Evolutionary conservation across 2,888 invertebrate genomes (phyloP), one percentile per base, ranked within the genome.

Genomic region (Eristalis pertinax): DNA sequence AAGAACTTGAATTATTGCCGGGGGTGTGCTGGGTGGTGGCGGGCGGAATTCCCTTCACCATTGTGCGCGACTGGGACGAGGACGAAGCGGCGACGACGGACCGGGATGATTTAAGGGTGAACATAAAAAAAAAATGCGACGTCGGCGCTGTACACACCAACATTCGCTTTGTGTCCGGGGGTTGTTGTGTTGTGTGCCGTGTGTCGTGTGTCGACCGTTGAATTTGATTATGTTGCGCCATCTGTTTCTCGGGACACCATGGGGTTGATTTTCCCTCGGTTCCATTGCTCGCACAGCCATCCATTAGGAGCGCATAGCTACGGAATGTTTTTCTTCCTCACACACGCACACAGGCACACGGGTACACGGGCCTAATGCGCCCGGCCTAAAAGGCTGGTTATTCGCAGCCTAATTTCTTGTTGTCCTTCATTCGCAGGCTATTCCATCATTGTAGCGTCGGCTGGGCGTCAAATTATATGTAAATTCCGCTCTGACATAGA

Each of bases 191-290:
- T 19, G 19, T 43, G 43, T 43, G 32, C 32, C 32, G 38, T 50
- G 50, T 50, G 50, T 77, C 70, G 70, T 79, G 67, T 86, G 74
- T 78, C 75, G 50, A 50, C 50, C 50, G 19, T 50, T 80, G 84
- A 72, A 87, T 87, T 87, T 87, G 87, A 87, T 87, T 87, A 87
- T 87, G 87, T 73, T 87, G 79, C 79, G 84, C 87, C 87, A 87
- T 87, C 79, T 84, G 50, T 50, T 50, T 50, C 50, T 50, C 19
- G 8, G 50, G 43, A 76, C 72, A 72, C 75, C 79, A 35, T 67
- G 60, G 70, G 35, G 78, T 69, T 83, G 79, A 67, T 67, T 70
- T 79, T 78, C 43, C 43, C 43, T 43, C 43, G 43, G 77, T 78
- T 78, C 8, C 60, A 13, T 60, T 32, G 38, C 26, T 5, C 29